A percentile compares a stretch with the other conserved stretches of the same genome.
phyloP scores from a whole-genome alignment of 2,113 vertebrate species.

The Epinephelus cyanopodus region DNA sequence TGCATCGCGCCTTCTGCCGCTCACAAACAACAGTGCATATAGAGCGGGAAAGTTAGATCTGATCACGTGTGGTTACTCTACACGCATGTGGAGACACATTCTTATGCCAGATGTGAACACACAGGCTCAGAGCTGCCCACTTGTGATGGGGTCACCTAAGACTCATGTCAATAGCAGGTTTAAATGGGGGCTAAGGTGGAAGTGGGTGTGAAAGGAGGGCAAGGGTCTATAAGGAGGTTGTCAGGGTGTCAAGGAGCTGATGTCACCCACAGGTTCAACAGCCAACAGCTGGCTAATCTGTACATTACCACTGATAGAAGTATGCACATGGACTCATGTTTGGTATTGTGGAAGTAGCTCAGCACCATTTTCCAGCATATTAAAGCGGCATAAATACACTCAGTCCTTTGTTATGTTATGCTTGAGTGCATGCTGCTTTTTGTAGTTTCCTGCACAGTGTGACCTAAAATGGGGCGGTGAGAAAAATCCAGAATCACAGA shows the following conservation, averaged over 20 bases:
- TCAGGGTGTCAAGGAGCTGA: slow-evolving; percentile 46
- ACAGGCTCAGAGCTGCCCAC: no score
- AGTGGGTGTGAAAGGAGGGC: neutral
- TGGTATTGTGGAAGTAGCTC: neutral
- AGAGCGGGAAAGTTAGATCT: no score
- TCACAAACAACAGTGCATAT: no score
- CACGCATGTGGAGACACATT: no score
- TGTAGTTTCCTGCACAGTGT: neutral
- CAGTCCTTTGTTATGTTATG: neutral
- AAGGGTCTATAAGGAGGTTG: slow-evolving; percentile 2
- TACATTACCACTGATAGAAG: neutral
- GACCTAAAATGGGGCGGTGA: neutral
- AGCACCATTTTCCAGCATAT: neutral
- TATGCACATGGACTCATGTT: neutral
- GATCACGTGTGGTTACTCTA: no score
- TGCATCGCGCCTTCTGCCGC: no score
- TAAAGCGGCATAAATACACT: neutral
- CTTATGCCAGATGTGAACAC: no score
- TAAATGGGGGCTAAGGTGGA: neutral
- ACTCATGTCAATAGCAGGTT: no score
- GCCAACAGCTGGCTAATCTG: slow-evolving; percentile 6
- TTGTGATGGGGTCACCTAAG: no score
- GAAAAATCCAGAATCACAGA: neutral
- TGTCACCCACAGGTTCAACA: neutral
- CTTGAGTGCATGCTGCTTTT: neutral